These are phyloP conservation scores for Nannoperca australis DNA, from an alignment of 2,797 vertebrate genomes.

Conservation along the genomic window DNA sequence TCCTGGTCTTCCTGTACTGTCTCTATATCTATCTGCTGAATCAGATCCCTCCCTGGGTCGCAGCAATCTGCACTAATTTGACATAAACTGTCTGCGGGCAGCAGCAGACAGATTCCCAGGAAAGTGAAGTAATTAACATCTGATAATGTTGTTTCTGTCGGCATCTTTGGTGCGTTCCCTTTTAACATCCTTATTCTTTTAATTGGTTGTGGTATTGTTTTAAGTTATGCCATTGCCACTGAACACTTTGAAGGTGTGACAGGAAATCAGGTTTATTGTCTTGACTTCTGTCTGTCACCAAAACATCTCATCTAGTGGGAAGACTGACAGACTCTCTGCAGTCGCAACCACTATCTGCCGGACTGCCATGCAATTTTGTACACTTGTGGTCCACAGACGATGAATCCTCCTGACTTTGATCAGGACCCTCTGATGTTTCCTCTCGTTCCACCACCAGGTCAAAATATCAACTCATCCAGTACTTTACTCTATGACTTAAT, in stretches of 20 bases:
- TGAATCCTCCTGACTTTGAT: neutral
- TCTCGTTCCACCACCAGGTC: neutral
- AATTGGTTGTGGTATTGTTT: neutral
- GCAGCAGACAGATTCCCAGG: slow-evolving; percentile 23
- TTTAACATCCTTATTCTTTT: neutral
- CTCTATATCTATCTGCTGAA: slow-evolving; percentile 26
- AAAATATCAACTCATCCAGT: neutral
- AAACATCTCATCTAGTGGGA: neutral
- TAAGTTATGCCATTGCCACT: neutral
- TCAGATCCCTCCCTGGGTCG: slow-evolving; percentile 24
- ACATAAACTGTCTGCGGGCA: slow-evolving; percentile 56
- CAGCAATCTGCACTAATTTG: slow-evolving; percentile 53
- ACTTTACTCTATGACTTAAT: neutral
- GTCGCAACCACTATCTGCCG: neutral
- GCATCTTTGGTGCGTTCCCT: slow-evolving; percentile 1
- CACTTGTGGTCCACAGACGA: neutral
- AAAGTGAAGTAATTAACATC: slow-evolving; percentile 24
- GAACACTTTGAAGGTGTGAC: neutral
- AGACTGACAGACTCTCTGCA: neutral
- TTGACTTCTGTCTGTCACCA: neutral
- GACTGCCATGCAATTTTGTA: neutral
- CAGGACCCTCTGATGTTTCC: neutral
- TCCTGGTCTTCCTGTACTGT: slow-evolving; percentile 13
- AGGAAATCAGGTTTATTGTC: neutral
- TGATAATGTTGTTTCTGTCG: neutral